Conservation (phyloP, 2,888 invertebrate species). For the Brenthis daphne region DNA sequence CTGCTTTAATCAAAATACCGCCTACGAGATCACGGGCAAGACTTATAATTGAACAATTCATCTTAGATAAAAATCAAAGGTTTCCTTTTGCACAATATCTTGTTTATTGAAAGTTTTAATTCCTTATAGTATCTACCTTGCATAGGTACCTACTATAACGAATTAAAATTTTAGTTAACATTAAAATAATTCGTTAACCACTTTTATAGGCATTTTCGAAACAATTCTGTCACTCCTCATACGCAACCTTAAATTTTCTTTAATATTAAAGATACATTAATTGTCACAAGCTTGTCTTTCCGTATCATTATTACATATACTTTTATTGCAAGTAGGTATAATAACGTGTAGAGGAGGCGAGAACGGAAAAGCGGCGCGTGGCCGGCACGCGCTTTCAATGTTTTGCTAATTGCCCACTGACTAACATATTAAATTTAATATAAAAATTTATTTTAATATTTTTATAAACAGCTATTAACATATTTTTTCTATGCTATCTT, state of each 20-base stretch:
- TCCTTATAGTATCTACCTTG: background rate
- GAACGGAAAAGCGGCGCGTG: conserved; percentile 47
- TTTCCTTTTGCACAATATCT: background rate
- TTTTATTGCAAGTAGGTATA: conserved; percentile 44
- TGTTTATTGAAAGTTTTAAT: background rate
- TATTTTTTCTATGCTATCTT: background rate
- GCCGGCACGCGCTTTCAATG: conserved; percentile 50
- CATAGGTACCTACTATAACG: too few species aligned
- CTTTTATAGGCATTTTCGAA: too few species aligned
- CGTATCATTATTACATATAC: background rate
- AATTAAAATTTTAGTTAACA: too few species aligned
- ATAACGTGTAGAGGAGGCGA: conserved; percentile 13
- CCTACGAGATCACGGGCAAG: conserved; percentile 67
- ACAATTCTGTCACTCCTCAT: background rate
- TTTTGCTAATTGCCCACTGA: conserved; percentile 33
- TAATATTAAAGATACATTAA: background rate
- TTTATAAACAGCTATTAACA: background rate
- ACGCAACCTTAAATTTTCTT: background rate
- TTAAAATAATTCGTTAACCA: too few species aligned
- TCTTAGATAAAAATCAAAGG: conserved; percentile 12
- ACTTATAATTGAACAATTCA: conserved; percentile 63
- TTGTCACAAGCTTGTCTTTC: background rate
- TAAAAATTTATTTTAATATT: conserved; percentile 6
- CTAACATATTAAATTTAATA: conserved; percentile 12
- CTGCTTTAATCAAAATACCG: conserved; percentile 77